A percentile compares a stretch with the other conserved stretches of the same genome.
These are phyloP conservation scores for Triplophysa tibetana DNA, from an alignment of 2,113 vertebrate genomes.

Conservation along the genomic window DNA sequence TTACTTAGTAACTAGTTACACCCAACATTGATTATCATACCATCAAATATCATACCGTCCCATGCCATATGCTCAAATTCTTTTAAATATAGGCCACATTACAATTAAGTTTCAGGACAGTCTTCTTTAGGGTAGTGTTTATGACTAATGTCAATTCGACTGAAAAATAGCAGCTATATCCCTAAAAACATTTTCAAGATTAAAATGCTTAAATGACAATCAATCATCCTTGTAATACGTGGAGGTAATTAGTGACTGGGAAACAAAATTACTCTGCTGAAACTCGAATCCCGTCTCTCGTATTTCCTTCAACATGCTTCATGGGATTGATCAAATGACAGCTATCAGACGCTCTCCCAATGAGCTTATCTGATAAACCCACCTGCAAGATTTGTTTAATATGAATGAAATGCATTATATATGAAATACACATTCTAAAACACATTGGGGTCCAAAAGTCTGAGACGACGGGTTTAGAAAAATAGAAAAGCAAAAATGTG, in stretches of 20 bases:
- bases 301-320: conserved; percentile 81
- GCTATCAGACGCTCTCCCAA: conserved; percentile 69
- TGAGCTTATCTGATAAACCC: conserved; percentile 17
- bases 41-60: too few species aligned
- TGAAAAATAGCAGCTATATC: conserved; percentile 54
- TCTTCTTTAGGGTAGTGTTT: neutral
- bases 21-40: too few species aligned
- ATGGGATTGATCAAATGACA: conserved; percentile 80
- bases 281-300: conserved; percentile 79
- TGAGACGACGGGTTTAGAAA: too few species aligned
- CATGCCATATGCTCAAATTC: too few species aligned
- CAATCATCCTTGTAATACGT: conserved; percentile 83
- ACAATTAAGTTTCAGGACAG: neutral
- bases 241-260: conserved; percentile 83
- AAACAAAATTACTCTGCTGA: conserved; percentile 86
- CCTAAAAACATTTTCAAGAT: conserved; percentile 70
- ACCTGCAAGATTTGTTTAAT: neutral
- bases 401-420: too few species aligned
- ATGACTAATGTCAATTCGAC: neutral
- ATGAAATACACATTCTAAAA: too few species aligned
- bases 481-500: too few species aligned
- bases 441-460: too few species aligned
- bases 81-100: too few species aligned
- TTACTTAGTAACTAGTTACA: too few species aligned
- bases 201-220: conserved; percentile 83